Conservation (phyloP, 35 echinoderm and acorn worm species). For the Heliocidaris tuberculata region DNA sequence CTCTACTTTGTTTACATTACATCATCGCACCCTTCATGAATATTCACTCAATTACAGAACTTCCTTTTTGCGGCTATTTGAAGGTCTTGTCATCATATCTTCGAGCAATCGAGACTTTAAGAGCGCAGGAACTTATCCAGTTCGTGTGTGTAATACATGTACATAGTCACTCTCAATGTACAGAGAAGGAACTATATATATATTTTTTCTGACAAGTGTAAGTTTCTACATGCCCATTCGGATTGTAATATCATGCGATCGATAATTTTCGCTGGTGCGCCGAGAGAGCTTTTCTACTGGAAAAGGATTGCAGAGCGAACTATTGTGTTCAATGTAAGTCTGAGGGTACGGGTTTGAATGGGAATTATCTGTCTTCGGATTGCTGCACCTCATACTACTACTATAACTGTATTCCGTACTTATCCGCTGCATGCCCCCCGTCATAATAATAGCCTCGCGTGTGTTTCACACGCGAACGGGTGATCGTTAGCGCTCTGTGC, state of each 20-base stretch:
- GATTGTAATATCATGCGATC: background rate
- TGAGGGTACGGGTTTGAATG: background rate
- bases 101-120: background rate
- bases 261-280: background rate
- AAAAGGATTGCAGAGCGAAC: background rate
- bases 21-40: background rate
- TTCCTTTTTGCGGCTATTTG: conserved; percentile 16
- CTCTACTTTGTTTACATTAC: background rate
- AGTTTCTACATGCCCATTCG: background rate
- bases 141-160: background rate
- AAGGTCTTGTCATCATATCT: background rate
- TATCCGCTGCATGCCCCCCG: background rate
- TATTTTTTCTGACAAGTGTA: background rate
- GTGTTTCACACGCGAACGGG: background rate
- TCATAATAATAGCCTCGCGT: conserved; percentile 5
- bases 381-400: background rate
- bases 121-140: background rate
- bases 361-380: background rate
- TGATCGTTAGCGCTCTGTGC: background rate
- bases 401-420: background rate
- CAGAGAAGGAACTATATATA: background rate
- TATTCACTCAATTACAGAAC: conserved; percentile 12
- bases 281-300: background rate
- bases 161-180: background rate
- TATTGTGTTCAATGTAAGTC: background rate